A percentile compares a stretch with the other conserved stretches of the same genome.
Conservation (phyloP, 2,113 vertebrate species). For the Actenoides lindsayi region DNA sequence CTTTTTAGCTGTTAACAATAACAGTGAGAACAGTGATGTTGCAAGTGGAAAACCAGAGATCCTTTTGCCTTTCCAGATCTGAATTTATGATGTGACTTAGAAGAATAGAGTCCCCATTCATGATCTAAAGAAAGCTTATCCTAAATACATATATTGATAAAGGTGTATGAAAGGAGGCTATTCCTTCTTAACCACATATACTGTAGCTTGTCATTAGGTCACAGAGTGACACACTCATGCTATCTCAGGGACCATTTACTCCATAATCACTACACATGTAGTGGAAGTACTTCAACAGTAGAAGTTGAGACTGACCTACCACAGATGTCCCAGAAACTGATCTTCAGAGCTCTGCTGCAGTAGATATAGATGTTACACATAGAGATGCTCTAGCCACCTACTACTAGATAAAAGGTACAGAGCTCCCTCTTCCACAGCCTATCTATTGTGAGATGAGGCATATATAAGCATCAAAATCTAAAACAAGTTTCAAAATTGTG, state of each 20-base stretch:
- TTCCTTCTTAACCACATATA: not conserved
- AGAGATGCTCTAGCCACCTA: not conserved
- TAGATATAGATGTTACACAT: not conserved
- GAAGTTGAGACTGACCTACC: not conserved
- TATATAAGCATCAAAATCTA: not conserved
- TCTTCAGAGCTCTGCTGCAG: not conserved
- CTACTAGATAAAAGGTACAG: not conserved
- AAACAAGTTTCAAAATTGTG: not conserved
- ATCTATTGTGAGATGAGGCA: not conserved
- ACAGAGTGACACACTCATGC: not conserved
- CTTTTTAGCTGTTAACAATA: constrained; percentile 1
- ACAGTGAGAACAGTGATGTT: not conserved
- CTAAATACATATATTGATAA: not conserved
- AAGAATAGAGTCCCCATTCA: not conserved
- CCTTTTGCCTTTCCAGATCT: not conserved
- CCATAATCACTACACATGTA: not conserved
- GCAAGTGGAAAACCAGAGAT: not conserved
- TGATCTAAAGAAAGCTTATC: not conserved
- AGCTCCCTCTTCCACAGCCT: not conserved
- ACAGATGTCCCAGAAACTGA: not conserved
- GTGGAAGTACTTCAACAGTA: not conserved
- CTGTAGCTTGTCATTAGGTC: not conserved
- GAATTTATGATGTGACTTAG: not conserved
- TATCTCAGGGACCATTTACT: not conserved
- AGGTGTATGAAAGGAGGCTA: not conserved